Evolutionary conservation across 1,140 invertebrate species (phyloP).

Genomic region (Eumaeus atala): DNA sequence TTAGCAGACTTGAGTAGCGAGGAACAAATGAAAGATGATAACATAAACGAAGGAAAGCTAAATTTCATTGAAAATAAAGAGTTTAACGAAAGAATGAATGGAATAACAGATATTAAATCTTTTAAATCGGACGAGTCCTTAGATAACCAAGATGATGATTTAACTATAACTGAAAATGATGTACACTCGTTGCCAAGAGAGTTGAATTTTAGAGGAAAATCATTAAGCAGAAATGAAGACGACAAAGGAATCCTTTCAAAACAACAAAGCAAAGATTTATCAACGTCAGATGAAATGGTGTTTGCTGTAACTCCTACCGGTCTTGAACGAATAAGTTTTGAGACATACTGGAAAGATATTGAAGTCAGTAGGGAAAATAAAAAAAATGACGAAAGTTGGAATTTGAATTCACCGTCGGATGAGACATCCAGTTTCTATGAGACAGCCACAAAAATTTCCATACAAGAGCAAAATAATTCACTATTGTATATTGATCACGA

Average conservation of each 20-base stretch:
- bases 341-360: conserved; percentile 66
- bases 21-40: conserved; percentile 47
- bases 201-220: conserved; percentile 52
- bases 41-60: conserved; percentile 24
- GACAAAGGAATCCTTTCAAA: conserved; percentile 49
- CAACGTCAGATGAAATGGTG: conserved; percentile 73
- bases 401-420: conserved; percentile 44
- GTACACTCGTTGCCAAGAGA: conserved; percentile 50
- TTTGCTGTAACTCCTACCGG: conserved; percentile 71
- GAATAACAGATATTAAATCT: conserved; percentile 40
- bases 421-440: conserved; percentile 46
- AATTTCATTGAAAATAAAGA: conserved; percentile 31
- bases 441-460: conserved; percentile 48
- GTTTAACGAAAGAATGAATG: conserved; percentile 42
- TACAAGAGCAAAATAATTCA: conserved; percentile 53
- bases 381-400: conserved; percentile 62
- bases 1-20: conserved; percentile 67
- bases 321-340: conserved; percentile 68
- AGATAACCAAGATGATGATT: conserved; percentile 65
- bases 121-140: conserved; percentile 68
- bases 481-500: conserved; percentile 69
- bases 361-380: conserved; percentile 43
- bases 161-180: conserved; percentile 73
- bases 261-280: conserved; percentile 69
- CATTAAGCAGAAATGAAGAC: conserved; percentile 48